Percentiles rank a stretch among this genome's conserved stretches.
These are phyloP conservation scores for Gymnothorax javanicus DNA, from an alignment of 2,797 vertebrate species.

Conservation along the genomic window DNA sequence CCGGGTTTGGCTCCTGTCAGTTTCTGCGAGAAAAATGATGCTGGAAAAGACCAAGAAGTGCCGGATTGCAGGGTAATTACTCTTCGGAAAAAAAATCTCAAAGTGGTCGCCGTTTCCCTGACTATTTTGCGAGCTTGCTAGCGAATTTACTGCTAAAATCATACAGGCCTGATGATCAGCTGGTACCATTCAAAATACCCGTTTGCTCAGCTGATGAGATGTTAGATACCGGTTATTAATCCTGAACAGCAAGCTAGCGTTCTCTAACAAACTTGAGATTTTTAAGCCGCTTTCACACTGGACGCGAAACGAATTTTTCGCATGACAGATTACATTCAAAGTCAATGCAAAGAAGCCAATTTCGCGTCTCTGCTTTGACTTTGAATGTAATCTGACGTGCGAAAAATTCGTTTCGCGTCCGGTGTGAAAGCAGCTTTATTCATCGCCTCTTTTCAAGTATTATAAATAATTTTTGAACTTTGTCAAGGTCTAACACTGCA, in stretches of 20 bases:
- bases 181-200: background rate
- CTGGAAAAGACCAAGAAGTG: constrained; percentile 43
- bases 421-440: no score
- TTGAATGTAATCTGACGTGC: no score
- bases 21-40: constrained; percentile 74
- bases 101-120: background rate
- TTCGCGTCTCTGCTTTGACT: no score
- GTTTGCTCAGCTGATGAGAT: background rate
- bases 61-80: constrained; percentile 68
- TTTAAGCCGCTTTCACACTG: background rate
- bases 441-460: no score
- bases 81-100: background rate
- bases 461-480: no score
- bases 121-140: background rate
- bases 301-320: no score
- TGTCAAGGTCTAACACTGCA: no score
- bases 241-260: background rate
- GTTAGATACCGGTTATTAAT: background rate
- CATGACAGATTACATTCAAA: no score
- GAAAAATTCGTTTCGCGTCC: no score
- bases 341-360: no score
- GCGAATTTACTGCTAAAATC: background rate
- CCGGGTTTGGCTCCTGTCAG: constrained; percentile 89
- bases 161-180: background rate
- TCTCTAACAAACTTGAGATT: background rate